Evolutionary conservation across 92 coral and sea anemone genomes (phyloP).

Genomic region (Desmophyllum pertusum): DNA sequence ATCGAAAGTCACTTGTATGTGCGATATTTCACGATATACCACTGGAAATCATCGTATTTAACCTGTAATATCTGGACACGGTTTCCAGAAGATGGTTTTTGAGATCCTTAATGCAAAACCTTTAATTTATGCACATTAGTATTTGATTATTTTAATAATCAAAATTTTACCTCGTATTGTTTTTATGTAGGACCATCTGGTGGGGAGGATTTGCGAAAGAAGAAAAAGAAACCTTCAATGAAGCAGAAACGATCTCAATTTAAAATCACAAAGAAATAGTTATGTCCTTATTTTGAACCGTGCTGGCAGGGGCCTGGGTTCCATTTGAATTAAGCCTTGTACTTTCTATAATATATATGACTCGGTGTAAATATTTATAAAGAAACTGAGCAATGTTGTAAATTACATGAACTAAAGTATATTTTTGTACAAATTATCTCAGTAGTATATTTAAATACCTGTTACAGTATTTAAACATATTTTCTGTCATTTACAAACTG

Average conservation of each 20-base stretch:
- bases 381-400: neutral
- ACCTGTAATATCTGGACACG: too few relatives aligned
- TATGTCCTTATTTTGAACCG: neutral
- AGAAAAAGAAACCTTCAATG: conserved; percentile 23
- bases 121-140: neutral
- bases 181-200: neutral
- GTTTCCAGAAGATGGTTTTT: neutral
- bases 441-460: neutral
- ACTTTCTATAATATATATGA: neutral
- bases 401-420: neutral
- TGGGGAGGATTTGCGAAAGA: neutral
- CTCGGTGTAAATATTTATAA: neutral
- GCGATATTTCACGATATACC: too few relatives aligned
- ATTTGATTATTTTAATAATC: neutral
- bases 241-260: conserved; percentile 12
- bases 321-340: neutral
- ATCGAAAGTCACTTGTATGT: too few relatives aligned
- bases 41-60: too few relatives aligned
- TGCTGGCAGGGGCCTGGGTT: neutral
- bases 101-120: neutral
- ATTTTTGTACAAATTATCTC: neutral
- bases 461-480: neutral
- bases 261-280: conserved; percentile 8
- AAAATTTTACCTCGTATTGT: neutral
- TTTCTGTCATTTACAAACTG: neutral